phyloP scores from a whole-genome alignment of 2,888 invertebrate genomes.

The Brassicogethes aeneus region DNA sequence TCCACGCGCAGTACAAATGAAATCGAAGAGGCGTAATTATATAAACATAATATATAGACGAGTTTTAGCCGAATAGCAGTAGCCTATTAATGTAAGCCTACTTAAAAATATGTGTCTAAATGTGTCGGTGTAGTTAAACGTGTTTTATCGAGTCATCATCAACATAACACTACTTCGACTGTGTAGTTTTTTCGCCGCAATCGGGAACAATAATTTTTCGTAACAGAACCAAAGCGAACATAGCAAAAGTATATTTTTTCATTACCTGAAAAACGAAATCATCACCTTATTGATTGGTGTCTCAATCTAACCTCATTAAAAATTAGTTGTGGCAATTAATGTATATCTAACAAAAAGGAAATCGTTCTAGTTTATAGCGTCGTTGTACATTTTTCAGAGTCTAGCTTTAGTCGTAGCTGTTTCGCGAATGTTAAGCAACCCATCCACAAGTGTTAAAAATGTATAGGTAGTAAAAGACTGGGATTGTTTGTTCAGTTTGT shows the following conservation, averaged over 20 bases:
- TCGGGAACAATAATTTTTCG: conserved; percentile 2
- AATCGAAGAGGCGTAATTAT: not conserved
- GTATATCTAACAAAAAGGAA: conserved; percentile 13
- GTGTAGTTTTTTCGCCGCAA: not conserved
- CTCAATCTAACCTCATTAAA: not conserved
- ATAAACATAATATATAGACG: no score
- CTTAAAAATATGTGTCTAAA: conserved; percentile 20
- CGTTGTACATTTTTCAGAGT: conserved; percentile 16
- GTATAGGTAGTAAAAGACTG: no score
- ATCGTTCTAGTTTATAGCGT: conserved; percentile 18
- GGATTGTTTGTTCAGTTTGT: no score
- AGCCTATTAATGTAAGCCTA: conserved; percentile 21
- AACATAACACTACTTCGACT: not conserved
- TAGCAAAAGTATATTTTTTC: not conserved
- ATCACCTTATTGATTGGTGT: not conserved
- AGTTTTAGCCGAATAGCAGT: no score
- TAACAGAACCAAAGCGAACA: not conserved
- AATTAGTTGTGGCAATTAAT: conserved; percentile 2
- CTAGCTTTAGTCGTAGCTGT: conserved; percentile 20
- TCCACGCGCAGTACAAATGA: conserved; percentile 3
- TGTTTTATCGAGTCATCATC: not conserved
- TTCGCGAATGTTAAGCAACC: conserved; percentile 1
- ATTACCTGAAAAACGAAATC: not conserved
- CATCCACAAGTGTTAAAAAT: no score
- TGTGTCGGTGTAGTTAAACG: conserved; percentile 37